These are phyloP conservation scores for Chlorodrepanis virens DNA, from an alignment of 2,113 vertebrate genomes.

Conservation along the genomic window DNA sequence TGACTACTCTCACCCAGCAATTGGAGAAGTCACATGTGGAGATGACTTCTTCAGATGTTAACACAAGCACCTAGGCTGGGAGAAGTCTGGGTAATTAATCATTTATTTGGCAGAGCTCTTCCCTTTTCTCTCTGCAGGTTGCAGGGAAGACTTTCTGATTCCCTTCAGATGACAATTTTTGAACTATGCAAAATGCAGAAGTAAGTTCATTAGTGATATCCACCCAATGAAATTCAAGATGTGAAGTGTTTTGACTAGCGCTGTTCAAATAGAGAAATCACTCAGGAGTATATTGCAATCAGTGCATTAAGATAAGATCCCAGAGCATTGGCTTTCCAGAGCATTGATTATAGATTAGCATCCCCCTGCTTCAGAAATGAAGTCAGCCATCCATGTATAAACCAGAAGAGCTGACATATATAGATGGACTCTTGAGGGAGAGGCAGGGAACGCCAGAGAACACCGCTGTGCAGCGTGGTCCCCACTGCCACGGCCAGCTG, in stretches of 20 bases:
- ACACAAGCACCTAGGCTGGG: neutral
- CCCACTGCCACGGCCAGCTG: fast-evolving
- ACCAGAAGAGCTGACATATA: neutral
- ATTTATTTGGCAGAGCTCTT: neutral
- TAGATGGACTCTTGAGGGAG: fast-evolving
- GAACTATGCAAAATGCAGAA: neutral
- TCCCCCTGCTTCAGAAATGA: neutral
- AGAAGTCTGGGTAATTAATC: neutral
- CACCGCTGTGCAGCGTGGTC: fast-evolving
- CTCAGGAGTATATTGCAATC: neutral
- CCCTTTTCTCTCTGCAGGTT: neutral
- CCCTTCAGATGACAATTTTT: neutral
- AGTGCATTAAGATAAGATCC: slow-evolving; percentile 14
- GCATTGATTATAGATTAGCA: slow-evolving; percentile 39
- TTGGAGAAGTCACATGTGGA: neutral
- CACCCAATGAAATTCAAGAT: neutral
- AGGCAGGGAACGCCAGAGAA: neutral
- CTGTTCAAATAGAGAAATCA: slow-evolving; percentile 1
- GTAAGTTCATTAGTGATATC: neutral
- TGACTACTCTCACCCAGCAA: fast-evolving
- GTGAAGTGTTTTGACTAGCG: neutral
- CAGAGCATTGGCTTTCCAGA: neutral
- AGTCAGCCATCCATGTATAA: neutral
- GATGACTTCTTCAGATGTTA: neutral
- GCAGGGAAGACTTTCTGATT: neutral